Evolutionary conservation across 2,113 vertebrate genomes (phyloP).

Genomic region (Phaetusa simplex): DNA sequence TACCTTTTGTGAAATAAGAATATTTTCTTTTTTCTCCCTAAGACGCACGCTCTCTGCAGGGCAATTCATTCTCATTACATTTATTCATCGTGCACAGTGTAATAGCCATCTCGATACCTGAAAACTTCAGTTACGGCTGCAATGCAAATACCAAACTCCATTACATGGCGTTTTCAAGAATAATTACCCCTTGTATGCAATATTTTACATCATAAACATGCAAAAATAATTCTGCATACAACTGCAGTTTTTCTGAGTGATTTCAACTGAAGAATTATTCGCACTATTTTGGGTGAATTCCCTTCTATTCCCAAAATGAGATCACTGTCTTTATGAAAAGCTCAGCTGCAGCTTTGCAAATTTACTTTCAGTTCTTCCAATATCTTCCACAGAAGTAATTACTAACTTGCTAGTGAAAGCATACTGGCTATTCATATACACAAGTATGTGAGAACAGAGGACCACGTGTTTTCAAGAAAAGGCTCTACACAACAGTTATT

Average conservation of each 20-base stretch:
- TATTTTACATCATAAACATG: not conserved
- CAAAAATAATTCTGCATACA: conserved; percentile 27
- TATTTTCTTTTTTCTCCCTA: not conserved
- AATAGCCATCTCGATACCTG: not conserved
- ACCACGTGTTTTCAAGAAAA: not conserved
- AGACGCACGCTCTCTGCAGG: not conserved
- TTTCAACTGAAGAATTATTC: not conserved
- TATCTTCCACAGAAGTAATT: not conserved
- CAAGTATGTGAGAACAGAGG: not conserved
- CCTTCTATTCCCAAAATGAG: not conserved
- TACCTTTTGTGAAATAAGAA: not conserved
- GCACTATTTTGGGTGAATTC: conserved; percentile 1
- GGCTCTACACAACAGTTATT: not conserved
- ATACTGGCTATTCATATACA: not conserved
- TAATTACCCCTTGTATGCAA: not conserved
- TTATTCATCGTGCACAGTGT: not conserved
- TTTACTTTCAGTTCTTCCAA: not conserved
- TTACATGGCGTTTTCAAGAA: not conserved
- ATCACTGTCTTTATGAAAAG: not conserved
- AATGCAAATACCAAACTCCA: not conserved
- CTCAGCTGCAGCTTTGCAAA: conserved; percentile 46
- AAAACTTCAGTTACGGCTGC: not conserved
- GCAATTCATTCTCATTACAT: not conserved
- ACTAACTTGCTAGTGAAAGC: not conserved
- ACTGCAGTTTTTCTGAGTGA: not conserved